phyloP scores from a whole-genome alignment of 2,113 vertebrate species.

The Nothoprocta perdicaria region DNA sequence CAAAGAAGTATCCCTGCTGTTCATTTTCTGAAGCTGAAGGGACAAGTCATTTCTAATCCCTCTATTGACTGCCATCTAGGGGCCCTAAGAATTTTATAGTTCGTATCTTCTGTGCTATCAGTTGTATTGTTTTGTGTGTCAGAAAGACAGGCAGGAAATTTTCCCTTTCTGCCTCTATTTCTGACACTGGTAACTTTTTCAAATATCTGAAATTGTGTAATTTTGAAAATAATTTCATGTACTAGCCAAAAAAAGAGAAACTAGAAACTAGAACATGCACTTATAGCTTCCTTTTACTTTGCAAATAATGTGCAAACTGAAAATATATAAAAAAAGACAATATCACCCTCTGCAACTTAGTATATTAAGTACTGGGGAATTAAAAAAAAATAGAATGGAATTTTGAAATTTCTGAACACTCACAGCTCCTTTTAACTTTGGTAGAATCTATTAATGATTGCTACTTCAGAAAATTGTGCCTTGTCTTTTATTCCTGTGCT shows the following conservation, averaged over 20 bases:
- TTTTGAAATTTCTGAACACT: neutral
- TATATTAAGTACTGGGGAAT: neutral
- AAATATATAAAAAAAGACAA: neutral
- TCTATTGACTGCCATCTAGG: constrained; percentile 72
- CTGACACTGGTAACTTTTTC: neutral
- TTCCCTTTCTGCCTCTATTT: neutral
- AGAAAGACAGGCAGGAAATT: neutral
- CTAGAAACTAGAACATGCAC: neutral
- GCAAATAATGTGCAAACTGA: neutral
- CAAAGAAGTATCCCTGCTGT: neutral
- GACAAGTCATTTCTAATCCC: constrained; percentile 35
- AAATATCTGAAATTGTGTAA: neutral
- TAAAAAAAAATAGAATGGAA: neutral
- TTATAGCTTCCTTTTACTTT: neutral
- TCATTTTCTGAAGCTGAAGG: constrained; percentile 28
- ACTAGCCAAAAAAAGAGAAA: neutral
- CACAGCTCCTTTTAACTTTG: neutral
- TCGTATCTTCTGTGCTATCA: constrained; percentile 26
- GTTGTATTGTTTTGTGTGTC: neutral
- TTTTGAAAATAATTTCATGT: neutral
- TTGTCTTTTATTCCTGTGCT: neutral
- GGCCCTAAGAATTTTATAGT: constrained; percentile 37
- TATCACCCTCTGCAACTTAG: neutral
- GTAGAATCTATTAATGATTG: neutral
- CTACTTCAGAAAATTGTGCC: neutral